These are phyloP conservation scores for Eilema sororculum DNA, from an alignment of 2,888 invertebrate species.

Conservation along the genomic window DNA sequence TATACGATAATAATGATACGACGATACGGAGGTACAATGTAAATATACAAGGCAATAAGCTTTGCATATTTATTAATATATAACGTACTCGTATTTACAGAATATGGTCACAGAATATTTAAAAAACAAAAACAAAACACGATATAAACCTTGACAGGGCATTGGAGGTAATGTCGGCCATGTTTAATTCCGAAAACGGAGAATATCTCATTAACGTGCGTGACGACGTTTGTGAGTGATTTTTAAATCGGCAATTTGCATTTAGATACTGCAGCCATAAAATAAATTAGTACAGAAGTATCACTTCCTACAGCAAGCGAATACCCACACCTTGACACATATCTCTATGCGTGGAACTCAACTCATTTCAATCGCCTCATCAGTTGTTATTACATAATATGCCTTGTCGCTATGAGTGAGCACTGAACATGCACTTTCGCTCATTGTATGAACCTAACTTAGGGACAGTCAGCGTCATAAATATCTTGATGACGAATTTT, in stretches of 20 bases:
- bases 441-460: not conserved
- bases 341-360: not conserved
- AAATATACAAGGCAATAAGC: not conserved
- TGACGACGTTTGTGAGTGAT: not conserved
- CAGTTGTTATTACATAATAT: not conserved
- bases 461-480: too few relatives aligned
- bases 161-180: not conserved
- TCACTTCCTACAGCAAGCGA: not conserved
- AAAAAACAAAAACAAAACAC: not conserved
- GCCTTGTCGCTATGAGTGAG: not conserved
- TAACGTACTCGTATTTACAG: not conserved
- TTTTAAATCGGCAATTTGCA: not conserved
- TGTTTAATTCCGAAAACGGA: not conserved
- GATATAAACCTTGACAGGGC: not conserved
- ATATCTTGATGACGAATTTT: too few relatives aligned
- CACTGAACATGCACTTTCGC: not conserved
- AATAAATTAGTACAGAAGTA: not conserved
- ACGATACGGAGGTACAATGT: not conserved
- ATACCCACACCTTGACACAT: not conserved
- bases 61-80: constrained; percentile 9
- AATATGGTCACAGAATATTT: constrained; percentile 1
- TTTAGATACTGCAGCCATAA: not conserved
- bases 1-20: constrained; percentile 1
- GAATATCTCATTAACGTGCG: constrained; percentile 1
- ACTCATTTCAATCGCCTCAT: not conserved